These are phyloP conservation scores for Augochlorella aurata DNA, from an alignment of 2,888 invertebrate species.

Conservation along the genomic window DNA sequence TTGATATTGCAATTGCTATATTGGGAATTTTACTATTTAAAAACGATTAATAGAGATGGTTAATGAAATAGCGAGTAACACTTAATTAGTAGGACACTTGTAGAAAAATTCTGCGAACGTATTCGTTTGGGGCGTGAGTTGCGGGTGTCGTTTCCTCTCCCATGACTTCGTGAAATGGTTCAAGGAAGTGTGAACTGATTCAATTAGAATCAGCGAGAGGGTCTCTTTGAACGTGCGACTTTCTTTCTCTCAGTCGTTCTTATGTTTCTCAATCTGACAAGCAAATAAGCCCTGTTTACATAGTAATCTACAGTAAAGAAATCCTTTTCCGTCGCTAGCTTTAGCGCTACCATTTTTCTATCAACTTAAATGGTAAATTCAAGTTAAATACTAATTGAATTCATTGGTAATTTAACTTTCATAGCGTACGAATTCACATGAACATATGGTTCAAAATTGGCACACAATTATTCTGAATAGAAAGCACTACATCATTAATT, in stretches of 20 bases:
- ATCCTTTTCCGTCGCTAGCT: background rate
- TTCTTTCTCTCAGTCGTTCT: constrained; percentile 2
- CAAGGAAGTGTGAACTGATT: constrained; percentile 48
- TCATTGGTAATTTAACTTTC: too few species aligned
- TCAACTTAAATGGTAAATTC: background rate
- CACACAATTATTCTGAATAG: background rate
- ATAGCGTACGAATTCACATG: too few species aligned
- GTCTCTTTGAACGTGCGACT: constrained; percentile 34
- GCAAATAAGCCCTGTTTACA: background rate
- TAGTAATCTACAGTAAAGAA: background rate
- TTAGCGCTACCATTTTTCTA: background rate
- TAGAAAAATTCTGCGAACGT: constrained; percentile 5
- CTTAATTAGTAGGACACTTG: background rate
- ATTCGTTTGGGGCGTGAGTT: constrained; percentile 4
- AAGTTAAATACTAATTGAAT: too few species aligned
- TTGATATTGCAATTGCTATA: background rate
- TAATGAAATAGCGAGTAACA: too few species aligned
- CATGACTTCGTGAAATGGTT: constrained; percentile 29
- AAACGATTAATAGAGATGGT: too few species aligned
- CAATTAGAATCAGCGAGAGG: constrained; percentile 40
- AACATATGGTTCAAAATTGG: too few species aligned
- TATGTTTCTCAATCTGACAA: constrained; percentile 1
- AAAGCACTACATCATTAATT: background rate
- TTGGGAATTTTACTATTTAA: background rate
- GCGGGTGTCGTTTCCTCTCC: constrained; percentile 28